Evolutionary conservation across 2,888 invertebrate species (phyloP), one percentile per base, ranked within the genome.

Genomic region (Macrophya alboannulata): DNA sequence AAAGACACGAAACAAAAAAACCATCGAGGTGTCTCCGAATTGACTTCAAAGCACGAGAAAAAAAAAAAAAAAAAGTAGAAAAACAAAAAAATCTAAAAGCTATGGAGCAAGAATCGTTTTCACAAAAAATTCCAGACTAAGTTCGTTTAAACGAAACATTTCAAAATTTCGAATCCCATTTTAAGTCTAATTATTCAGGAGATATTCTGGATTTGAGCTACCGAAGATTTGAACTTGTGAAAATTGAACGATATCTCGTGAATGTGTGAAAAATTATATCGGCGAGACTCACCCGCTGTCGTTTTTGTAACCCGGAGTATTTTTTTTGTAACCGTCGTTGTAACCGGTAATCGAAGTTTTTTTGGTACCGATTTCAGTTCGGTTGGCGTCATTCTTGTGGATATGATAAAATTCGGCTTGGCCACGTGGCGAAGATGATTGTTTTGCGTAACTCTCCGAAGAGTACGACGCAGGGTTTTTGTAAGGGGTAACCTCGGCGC

Each of bases 291-390:
- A 93, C 93, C 93, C 93, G 90, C 93, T 93, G 90, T 93, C 93
- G 89, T 93, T 93, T 87, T 93, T 93, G 87, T 93, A 93, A 48
- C 93, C 92, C 85, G 92, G 90, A 89, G 93, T 92, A 91, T 93
- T 93, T 89, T 93, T 93, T 89, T 93, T 93, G 91, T 92, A 91
- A 87, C 90, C 89, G 85, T 92, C 92, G 91, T 91, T 92, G 92
- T 92, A 92, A 90, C 90, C 88, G 91, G 92, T 68, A 91, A 89
- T 88, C 87, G 91, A 87, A 90, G 87, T 86, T 84, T 91, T 92
- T 88, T 91, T 92, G 86, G 86, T 87, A 85, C 88, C 90, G 86
- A 83, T 12, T 37, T 88, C 89, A 21, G 43, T 65, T n/a, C 81
- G 37, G 40, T 40, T 62, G 2, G 12, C 45, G 48, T 68, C 84